Percentiles rank a stretch among this genome's conserved stretches.
Conservation (phyloP, 2,797 vertebrate species). For the Apogon talboti region DNA sequence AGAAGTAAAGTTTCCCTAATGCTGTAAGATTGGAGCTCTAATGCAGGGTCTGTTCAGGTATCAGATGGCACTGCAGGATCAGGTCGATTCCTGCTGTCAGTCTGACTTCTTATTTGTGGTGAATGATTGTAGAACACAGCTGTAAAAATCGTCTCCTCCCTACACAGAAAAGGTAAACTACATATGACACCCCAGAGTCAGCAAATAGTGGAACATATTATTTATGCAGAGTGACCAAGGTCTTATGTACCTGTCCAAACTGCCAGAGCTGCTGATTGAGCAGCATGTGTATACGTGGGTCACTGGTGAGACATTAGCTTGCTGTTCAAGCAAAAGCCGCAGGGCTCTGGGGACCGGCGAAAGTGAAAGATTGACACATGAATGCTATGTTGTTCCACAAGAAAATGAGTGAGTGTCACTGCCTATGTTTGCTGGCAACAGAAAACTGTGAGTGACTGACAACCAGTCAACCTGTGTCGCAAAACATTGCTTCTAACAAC, state of each 20-base stretch:
- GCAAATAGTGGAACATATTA: conserved; percentile 6
- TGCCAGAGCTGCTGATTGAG: conserved; percentile 38
- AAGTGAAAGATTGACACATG: conserved; percentile 51
- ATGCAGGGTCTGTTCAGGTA: conserved; percentile 25
- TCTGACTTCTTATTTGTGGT: conserved; percentile 23
- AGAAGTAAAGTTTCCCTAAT: conserved; percentile 16
- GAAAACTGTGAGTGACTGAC: conserved; percentile 47
- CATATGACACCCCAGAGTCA: neutral
- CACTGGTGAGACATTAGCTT: conserved; percentile 37
- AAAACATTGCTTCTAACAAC: conserved; percentile 17
- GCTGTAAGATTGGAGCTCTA: conserved; percentile 12
- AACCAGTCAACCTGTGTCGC: conserved; percentile 47
- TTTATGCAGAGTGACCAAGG: conserved; percentile 7
- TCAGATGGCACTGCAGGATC: conserved; percentile 15
- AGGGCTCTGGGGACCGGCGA: conserved; percentile 19
- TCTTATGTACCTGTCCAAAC: conserved; percentile 41
- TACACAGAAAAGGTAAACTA: conserved; percentile 5
- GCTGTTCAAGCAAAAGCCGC: conserved; percentile 40
- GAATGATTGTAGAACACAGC: conserved; percentile 24
- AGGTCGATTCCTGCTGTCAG: conserved; percentile 12
- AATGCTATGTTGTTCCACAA: conserved; percentile 33
- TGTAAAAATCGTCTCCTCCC: neutral
- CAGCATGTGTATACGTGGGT: conserved; percentile 12
- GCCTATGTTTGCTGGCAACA: conserved; percentile 13
- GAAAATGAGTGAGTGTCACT: conserved; percentile 29